phyloP scores from a whole-genome alignment of 2,113 vertebrate species.

The Platichthys flesus region DNA sequence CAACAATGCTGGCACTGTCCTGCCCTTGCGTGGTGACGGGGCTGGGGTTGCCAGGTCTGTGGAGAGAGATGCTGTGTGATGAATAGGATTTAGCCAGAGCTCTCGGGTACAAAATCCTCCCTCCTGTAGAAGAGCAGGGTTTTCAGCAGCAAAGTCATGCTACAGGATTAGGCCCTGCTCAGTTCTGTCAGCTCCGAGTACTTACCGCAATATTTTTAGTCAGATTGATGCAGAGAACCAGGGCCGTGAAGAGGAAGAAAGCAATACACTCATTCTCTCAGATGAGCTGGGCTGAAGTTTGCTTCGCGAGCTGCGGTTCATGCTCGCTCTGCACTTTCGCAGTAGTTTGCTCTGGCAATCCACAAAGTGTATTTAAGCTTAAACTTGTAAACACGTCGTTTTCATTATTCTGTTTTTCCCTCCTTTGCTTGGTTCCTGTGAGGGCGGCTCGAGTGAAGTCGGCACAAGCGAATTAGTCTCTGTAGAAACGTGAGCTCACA shows the following conservation, averaged over 20 bases:
- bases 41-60: slow-evolving; percentile 71
- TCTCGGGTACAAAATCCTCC: slow-evolving; percentile 48
- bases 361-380: slow-evolving; percentile 46
- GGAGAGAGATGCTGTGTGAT: slow-evolving; percentile 69
- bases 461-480: slow-evolving; percentile 1
- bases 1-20: slow-evolving; percentile 57
- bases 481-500: slow-evolving; percentile 1
- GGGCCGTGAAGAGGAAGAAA: slow-evolving; percentile 34
- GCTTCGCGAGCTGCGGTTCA: slow-evolving; percentile 18
- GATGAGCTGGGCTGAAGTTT: slow-evolving; percentile 39
- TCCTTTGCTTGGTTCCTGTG: slow-evolving; percentile 6
- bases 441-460: neutral
- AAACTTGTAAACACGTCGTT: slow-evolving; percentile 11
- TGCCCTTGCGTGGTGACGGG: slow-evolving; percentile 58
- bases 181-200: slow-evolving; percentile 66
- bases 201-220: slow-evolving; percentile 71
- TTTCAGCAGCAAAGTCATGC: slow-evolving; percentile 69
- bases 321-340: slow-evolving; percentile 63
- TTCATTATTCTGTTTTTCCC: neutral
- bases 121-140: slow-evolving; percentile 61
- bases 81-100: slow-evolving; percentile 73
- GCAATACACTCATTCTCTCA: slow-evolving; percentile 40
- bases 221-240: slow-evolving; percentile 64
- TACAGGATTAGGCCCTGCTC: slow-evolving; percentile 70
- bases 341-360: slow-evolving; percentile 36